Evolutionary conservation across 2,888 invertebrate species (phyloP).

Genomic region (Drosophila cognata): DNA sequence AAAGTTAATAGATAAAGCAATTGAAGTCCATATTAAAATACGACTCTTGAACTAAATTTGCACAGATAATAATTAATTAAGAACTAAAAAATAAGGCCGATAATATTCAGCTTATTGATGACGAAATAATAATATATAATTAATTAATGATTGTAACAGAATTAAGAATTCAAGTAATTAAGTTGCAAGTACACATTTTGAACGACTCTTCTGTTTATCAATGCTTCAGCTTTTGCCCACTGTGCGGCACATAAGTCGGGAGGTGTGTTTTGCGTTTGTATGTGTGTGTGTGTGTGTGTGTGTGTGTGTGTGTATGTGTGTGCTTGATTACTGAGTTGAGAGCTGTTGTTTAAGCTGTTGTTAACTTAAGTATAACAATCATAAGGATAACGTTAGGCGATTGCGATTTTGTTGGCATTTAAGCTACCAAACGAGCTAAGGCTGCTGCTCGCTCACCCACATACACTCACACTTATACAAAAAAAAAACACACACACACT

Average conservation of each 20-base stretch:
- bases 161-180: not conserved
- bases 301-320: slow-evolving; percentile 20
- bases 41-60: not conserved
- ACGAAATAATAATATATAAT: not conserved
- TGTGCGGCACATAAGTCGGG: slow-evolving; percentile 45
- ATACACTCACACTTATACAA: slow-evolving; percentile 13
- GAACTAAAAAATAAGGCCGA: not conserved
- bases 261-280: slow-evolving; percentile 15
- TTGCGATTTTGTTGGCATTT: slow-evolving; percentile 66
- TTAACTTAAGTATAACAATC: slow-evolving; percentile 82
- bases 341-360: slow-evolving; percentile 75
- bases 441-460: slow-evolving; percentile 18
- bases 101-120: not conserved
- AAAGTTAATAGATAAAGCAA: not conserved
- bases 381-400: slow-evolving; percentile 76
- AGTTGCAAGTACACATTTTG: not conserved
- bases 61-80: not conserved
- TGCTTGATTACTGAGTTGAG: slow-evolving; percentile 63
- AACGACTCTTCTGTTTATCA: not conserved
- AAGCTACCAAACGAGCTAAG: slow-evolving; percentile 45
- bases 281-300: slow-evolving; percentile 25
- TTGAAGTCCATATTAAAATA: not conserved
- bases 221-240: slow-evolving; percentile 28
- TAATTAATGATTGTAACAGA: not conserved
- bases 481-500: slow-evolving; percentile 11